A percentile compares a stretch with the other conserved stretches of the same genome.
Evolutionary conservation across 2,888 invertebrate species (phyloP).

Genomic region (Anarsia innoxiella): DNA sequence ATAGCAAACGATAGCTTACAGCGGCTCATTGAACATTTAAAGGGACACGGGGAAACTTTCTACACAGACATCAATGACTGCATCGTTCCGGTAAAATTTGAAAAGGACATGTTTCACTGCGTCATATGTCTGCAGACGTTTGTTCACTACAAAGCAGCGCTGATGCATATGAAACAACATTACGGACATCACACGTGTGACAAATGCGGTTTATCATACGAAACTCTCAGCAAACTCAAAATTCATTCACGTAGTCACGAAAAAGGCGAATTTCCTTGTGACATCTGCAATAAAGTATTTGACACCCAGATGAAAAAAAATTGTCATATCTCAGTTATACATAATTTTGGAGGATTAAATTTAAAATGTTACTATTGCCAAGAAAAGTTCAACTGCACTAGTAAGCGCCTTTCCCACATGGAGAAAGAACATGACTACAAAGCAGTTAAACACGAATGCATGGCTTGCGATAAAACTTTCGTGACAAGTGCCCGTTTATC

Average conservation of each 20-base stretch:
- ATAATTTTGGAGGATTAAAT: constrained; percentile 7
- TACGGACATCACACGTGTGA: constrained; percentile 35
- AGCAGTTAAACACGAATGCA: constrained; percentile 19
- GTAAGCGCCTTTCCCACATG: constrained; percentile 26
- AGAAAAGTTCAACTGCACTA: constrained; percentile 29
- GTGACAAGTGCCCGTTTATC: constrained; percentile 22
- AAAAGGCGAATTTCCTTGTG: too few relatives aligned
- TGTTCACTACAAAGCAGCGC: constrained; percentile 22
- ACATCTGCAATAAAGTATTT: constrained; percentile 48
- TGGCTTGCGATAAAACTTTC: constrained; percentile 33
- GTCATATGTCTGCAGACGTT: constrained; percentile 19
- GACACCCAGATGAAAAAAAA: constrained; percentile 39
- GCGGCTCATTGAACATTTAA: constrained; percentile 16
- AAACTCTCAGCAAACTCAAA: too few relatives aligned
- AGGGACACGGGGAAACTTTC: constrained; percentile 23
- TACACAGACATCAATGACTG: constrained; percentile 29
- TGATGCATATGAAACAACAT: constrained; percentile 40
- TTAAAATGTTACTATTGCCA: constrained; percentile 34
- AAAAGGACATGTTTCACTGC: constrained; percentile 23
- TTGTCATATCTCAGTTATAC: constrained; percentile 35
- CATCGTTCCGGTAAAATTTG: constrained; percentile 39
- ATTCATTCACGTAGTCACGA: too few relatives aligned
- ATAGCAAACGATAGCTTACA: constrained; percentile 8
- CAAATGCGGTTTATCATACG: too few relatives aligned
- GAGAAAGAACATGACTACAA: constrained; percentile 11